Conservation (phyloP, 1,140 invertebrate species). For the Pogonognathellus flavescens region DNA sequence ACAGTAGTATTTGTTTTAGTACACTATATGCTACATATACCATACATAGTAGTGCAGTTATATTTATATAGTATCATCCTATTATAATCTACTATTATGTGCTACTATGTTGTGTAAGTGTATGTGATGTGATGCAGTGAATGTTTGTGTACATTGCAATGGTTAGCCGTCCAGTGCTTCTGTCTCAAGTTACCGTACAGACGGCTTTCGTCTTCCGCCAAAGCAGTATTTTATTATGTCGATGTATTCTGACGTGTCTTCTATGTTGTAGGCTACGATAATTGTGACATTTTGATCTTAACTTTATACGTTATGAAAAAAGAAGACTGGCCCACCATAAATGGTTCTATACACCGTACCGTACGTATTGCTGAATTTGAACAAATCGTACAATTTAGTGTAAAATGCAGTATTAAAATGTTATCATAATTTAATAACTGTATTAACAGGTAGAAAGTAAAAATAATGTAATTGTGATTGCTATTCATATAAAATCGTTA, state of each 20-base stretch:
- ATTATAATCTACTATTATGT: neutral
- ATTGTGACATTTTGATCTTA: conserved; percentile 31
- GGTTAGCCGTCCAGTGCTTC: neutral
- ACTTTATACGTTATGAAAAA: neutral
- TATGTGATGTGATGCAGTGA: neutral
- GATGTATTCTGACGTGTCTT: neutral
- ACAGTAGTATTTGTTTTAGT: neutral
- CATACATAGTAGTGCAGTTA: neutral
- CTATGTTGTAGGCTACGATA: conserved; percentile 6
- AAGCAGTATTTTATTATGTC: conserved; percentile 8
- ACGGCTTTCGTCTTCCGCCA: neutral
- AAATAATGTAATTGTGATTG: too few relatives aligned
- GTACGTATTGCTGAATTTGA: too few relatives aligned
- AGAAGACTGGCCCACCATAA: neutral
- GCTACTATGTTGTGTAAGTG: neutral
- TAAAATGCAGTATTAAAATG: too few relatives aligned
- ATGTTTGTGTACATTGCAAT: neutral
- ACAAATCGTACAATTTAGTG: too few relatives aligned
- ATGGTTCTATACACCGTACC: neutral
- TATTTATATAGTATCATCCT: neutral
- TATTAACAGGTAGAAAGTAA: too few relatives aligned
- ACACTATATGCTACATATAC: neutral
- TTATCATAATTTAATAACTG: too few relatives aligned
- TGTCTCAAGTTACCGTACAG: neutral
- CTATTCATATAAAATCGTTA: too few relatives aligned